These are phyloP conservation scores for Mamestra configurata DNA, from an alignment of 1,140 invertebrate genomes.

Conservation along the genomic window DNA sequence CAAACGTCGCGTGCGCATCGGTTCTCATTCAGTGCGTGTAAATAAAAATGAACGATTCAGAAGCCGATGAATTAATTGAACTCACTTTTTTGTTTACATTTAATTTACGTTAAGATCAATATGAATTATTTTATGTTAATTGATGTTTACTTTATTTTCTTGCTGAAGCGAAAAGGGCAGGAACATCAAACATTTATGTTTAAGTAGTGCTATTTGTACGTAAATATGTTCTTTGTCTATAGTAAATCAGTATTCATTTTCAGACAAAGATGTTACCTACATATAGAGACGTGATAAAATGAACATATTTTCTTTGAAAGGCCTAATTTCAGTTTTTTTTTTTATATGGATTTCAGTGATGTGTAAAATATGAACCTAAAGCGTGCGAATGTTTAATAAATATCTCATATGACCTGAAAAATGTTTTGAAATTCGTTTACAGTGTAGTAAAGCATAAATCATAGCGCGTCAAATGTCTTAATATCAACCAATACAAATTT, in stretches of 20 bases:
- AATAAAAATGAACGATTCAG: constrained; percentile 16
- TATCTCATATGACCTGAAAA: too few relatives aligned
- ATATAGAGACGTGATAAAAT: too few relatives aligned
- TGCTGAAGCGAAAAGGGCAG: neutral
- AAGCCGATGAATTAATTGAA: constrained; percentile 11
- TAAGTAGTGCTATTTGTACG: too few relatives aligned
- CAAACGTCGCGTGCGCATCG: constrained; percentile 29
- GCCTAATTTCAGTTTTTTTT: neutral
- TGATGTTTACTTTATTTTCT: neutral
- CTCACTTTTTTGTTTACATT: neutral
- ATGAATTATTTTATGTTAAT: neutral
- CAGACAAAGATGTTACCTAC: too few relatives aligned
- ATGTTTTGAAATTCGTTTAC: neutral
- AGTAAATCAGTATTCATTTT: too few relatives aligned
- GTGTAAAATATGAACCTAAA: neutral
- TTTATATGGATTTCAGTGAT: neutral
- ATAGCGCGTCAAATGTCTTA: too few relatives aligned
- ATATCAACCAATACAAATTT: too few relatives aligned
- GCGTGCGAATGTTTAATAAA: too few relatives aligned
- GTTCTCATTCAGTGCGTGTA: constrained; percentile 14
- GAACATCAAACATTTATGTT: neutral
- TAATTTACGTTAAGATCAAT: neutral
- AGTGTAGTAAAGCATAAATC: too few relatives aligned
- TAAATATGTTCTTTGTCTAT: too few relatives aligned
- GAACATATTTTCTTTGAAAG: neutral